Base-by-base conservation (phyloP, 2,888 invertebrate species). In the Apoderus coryli region DNA sequence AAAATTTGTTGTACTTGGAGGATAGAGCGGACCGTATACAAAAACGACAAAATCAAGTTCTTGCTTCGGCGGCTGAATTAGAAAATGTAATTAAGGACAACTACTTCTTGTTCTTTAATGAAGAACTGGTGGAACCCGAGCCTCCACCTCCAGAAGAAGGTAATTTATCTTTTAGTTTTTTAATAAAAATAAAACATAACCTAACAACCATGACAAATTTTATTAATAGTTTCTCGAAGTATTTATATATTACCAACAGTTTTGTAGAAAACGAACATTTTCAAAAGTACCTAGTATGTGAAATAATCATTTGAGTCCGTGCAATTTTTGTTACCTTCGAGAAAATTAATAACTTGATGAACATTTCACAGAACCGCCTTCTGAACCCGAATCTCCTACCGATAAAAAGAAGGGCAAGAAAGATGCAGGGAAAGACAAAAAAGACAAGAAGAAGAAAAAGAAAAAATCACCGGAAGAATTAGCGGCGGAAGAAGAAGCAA, bases 41-140 rank as follows among this genome's bases (percentile, higher is more conserved):
- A 12, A 59, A 54, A 34, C 62, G 76, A 52, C 72, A 60, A 37
- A 45, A 48, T 1, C 53, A 56, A 32, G 57, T 69, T n/a, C 39
- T 48, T 1, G 50, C 51, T 1, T 69, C 74, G 11, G 68, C 69
- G 14, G 52, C 53, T 4, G 65, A 74, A 33, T 65, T 81, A 22
- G 51, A 63, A 36, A 49, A 60, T 4, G 57, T 76, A 10, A 58
- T 82, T 37, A 59, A 60, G 14, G 61, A 69, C 3, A 82, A 84
- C 54, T 74, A 72, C 41, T 68, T 68, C 32, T 49, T 82, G 3
- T 77, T 76, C 45, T 75, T 77, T 44, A 72, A 80, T 45, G 61
- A 76, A 23, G 38, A 49, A 12, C 34, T 43, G 22, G 39, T 41
- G 10, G 42, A 44, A 15, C 38, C 37, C 5, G 35, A 37, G 24